Evolutionary conservation across 2,113 vertebrate genomes (phyloP).

Genomic region (Dipodomys spectabilis): DNA sequence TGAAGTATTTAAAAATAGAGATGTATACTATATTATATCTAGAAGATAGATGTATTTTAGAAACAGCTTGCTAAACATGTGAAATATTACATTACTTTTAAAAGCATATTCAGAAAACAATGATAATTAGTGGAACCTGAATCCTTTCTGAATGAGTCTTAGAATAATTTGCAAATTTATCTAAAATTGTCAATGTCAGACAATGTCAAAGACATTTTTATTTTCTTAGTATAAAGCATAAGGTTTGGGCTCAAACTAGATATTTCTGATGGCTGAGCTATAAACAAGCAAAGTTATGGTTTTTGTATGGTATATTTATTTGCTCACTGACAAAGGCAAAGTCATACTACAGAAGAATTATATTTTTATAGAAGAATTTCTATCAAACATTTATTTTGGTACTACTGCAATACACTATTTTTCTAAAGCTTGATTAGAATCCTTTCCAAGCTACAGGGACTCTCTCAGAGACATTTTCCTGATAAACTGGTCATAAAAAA

Average conservation of each 20-base stretch:
- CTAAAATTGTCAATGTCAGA: conserved; percentile 22
- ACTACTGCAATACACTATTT: conserved; percentile 72
- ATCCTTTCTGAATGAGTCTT: background rate
- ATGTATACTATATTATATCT: too few species aligned
- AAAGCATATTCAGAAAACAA: background rate
- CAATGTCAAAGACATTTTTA: conserved; percentile 48
- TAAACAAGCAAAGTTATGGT: conserved; percentile 51
- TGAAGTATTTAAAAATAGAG: background rate
- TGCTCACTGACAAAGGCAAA: conserved; percentile 51
- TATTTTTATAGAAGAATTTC: conserved; percentile 73
- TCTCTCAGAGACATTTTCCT: conserved; percentile 75
- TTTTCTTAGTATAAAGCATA: conserved; percentile 26
- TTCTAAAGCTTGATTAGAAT: conserved; percentile 81
- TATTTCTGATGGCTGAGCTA: conserved; percentile 12
- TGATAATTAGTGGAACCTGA: background rate
- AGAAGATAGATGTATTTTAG: background rate
- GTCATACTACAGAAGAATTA: conserved; percentile 59
- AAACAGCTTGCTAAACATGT: background rate
- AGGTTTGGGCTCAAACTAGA: background rate
- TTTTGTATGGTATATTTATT: conserved; percentile 74
- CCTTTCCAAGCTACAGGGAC: conserved; percentile 67
- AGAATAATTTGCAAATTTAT: background rate
- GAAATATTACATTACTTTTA: conserved; percentile 33
- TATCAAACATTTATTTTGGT: conserved; percentile 60
- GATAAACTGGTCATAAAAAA: conserved; percentile 78